These are phyloP conservation scores for Myotis findleyi DNA, from an alignment of 2,797 vertebrate genomes.

Conservation along the genomic window DNA sequence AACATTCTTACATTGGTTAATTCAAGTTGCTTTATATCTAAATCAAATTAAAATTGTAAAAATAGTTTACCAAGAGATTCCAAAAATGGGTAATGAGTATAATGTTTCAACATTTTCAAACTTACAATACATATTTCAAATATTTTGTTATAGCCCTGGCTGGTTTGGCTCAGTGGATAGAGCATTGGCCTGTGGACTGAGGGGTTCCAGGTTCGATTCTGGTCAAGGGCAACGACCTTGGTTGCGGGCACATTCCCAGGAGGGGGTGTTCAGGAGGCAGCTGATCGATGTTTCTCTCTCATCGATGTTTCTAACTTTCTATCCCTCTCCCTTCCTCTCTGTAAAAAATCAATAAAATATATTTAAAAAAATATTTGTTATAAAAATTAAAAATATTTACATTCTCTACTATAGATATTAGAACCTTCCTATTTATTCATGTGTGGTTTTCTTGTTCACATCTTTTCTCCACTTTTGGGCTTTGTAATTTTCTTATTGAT, in stretches of 20 bases:
- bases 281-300: no score
- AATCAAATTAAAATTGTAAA: conserved; percentile 12
- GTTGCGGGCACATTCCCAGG: no score
- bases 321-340: no score
- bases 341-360: no score
- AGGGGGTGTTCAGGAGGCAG: no score
- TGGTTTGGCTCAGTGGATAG: no score
- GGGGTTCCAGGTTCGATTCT: no score
- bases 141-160: not conserved
- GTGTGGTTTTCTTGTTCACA: not conserved
- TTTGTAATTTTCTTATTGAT: not conserved
- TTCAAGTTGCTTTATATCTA: not conserved
- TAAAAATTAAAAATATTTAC: not conserved
- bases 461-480: not conserved
- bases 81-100: not conserved
- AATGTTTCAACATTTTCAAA: conserved; percentile 7
- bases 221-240: no score
- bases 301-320: no score
- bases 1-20: not conserved
- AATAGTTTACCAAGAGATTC: not conserved
- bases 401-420: not conserved
- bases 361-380: not conserved
- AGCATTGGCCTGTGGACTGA: no score
- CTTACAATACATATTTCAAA: not conserved
- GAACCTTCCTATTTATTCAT: not conserved